Evolutionary conservation across 2,113 vertebrate species (phyloP).

Genomic region (Hippoglossus stenolepis): DNA sequence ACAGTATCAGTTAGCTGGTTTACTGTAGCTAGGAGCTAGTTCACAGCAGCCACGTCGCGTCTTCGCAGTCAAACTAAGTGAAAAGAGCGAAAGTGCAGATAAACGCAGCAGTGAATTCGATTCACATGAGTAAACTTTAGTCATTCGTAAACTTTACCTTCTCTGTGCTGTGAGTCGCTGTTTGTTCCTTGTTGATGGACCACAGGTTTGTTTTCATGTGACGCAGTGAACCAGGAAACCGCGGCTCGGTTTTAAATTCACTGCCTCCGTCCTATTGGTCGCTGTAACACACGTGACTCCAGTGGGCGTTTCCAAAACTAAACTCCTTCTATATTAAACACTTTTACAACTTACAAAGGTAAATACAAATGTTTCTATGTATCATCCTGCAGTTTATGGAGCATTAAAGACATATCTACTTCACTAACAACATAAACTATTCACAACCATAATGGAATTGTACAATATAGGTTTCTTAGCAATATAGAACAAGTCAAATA

Average conservation of each 20-base stretch:
- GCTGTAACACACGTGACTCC: background rate
- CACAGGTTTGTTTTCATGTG: slow-evolving; percentile 8
- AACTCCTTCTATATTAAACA: too few relatives aligned
- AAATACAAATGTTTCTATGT: background rate
- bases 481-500: too few relatives aligned
- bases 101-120: background rate
- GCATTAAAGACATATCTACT: background rate
- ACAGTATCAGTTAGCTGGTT: background rate
- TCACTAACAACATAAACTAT: too few relatives aligned
- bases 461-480: too few relatives aligned
- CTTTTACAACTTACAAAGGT: too few relatives aligned
- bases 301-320: background rate
- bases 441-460: too few relatives aligned
- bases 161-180: rapidly evolving
- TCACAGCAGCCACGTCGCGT: background rate
- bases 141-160: slow-evolving; percentile 25
- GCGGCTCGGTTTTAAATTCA: slow-evolving; percentile 70
- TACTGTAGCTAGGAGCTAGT: too few relatives aligned
- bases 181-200: rapidly evolving
- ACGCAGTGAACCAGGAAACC: rapidly evolving
- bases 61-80: background rate
- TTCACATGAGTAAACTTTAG: background rate
- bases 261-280: slow-evolving; percentile 56
- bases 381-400: background rate
- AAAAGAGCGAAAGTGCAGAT: too few relatives aligned